Percentiles rank a stretch among this genome's conserved stretches.
Evolutionary conservation across 2,113 vertebrate species (phyloP).

Genomic region (Paraplagusia blochii): DNA sequence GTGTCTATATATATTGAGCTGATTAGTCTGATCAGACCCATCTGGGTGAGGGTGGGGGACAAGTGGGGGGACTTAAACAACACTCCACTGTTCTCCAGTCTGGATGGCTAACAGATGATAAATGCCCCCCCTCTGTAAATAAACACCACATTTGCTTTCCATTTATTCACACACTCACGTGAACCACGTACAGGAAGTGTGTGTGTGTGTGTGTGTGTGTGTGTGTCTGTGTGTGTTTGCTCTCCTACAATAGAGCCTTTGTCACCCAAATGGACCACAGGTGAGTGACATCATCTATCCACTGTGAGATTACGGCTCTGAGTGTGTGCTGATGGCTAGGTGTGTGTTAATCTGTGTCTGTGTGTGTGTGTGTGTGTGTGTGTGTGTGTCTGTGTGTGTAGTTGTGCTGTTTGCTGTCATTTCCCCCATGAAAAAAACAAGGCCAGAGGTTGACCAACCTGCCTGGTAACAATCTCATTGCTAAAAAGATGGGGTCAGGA

Average conservation of each 20-base stretch:
- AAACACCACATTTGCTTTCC: conserved; percentile 45
- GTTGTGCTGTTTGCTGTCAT: conserved; percentile 32
- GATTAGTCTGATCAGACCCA: no score
- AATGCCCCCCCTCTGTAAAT: conserved; percentile 20
- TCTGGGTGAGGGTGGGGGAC: conserved; percentile 28
- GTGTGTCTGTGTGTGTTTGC: conserved; percentile 35
- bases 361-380: conserved; percentile 6
- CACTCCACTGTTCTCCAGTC: conserved; percentile 5
- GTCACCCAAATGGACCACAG: conserved; percentile 51
- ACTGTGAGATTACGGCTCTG: conserved; percentile 33
- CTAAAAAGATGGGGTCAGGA: no score
- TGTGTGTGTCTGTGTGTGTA: conserved; percentile 11
- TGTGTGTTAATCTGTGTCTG: neutral
- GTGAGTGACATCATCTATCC: conserved; percentile 68
- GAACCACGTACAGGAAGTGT: conserved; percentile 34
- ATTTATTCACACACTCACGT: conserved; percentile 34
- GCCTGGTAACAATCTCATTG: neutral
- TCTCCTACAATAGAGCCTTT: conserved; percentile 67
- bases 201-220: conserved; percentile 4
- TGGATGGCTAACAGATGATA: conserved; percentile 38
- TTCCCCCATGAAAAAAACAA: conserved; percentile 53
- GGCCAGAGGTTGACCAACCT: conserved; percentile 6
- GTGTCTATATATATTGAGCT: no score
- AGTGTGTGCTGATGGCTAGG: conserved; percentile 11
- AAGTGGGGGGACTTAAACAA: conserved; percentile 17